Evolutionary conservation across 2,888 invertebrate species (phyloP).

Genomic region (Drosophila setosimentum): DNA sequence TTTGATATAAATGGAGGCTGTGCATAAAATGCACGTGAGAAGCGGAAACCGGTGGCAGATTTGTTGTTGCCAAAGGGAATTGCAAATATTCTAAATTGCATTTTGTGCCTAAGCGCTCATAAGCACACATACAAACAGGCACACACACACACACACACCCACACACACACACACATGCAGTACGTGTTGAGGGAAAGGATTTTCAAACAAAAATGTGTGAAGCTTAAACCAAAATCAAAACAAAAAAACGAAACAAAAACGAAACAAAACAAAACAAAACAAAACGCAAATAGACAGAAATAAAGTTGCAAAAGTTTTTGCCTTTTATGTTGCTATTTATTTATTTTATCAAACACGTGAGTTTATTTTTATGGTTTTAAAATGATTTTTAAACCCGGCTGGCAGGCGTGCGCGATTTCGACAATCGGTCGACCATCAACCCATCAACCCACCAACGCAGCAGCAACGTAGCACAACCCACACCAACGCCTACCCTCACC

Average conservation of each 20-base stretch:
- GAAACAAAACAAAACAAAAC: constrained; percentile 36
- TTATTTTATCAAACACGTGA: constrained; percentile 75
- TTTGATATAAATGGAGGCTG: constrained; percentile 13
- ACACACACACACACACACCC: constrained; percentile 22
- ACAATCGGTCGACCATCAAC: constrained; percentile 15
- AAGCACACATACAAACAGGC: constrained; percentile 15
- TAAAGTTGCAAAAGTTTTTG: constrained; percentile 28
- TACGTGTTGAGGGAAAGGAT: constrained; percentile 72
- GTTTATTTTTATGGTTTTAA: constrained; percentile 82
- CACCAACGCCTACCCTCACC: background rate
- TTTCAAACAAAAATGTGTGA: constrained; percentile 72
- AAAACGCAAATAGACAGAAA: constrained; percentile 26
- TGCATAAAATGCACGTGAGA: constrained; percentile 26
- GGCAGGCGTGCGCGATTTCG: constrained; percentile 25
- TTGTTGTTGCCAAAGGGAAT: constrained; percentile 72
- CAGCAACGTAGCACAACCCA: too few relatives aligned
- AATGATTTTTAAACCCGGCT: constrained; percentile 76
- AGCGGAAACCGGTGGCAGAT: constrained; percentile 45
- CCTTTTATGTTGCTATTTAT: constrained; percentile 69
- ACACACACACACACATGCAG: constrained; percentile 31
- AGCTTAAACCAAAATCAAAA: constrained; percentile 72
- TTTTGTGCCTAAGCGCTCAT: constrained; percentile 62
- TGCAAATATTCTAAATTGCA: constrained; percentile 79
- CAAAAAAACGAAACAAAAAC: constrained; percentile 27
- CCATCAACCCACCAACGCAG: background rate